Evolutionary conservation across 2,888 invertebrate species (phyloP), one percentile per base, ranked within the genome.

Genomic region (Galerucella calmariensis): DNA sequence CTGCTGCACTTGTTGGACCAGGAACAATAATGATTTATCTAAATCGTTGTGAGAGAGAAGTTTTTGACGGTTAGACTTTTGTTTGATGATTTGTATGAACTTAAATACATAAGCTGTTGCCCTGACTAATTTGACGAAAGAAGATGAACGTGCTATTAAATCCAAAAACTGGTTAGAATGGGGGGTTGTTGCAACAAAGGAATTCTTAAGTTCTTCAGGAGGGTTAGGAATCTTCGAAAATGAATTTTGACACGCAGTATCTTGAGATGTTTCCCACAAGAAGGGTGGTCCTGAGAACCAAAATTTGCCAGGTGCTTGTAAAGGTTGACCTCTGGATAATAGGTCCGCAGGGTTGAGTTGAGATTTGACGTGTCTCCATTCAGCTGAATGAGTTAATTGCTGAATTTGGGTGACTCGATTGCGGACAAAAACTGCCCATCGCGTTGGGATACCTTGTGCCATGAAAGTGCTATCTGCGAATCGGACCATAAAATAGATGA

Each of bases 161-260:
- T 56, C 16, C 12, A 56, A n/a, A 56, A 56, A 56, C 4, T n/a
- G 12, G 12, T 16, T 16, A n/a, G 9, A 5, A 14, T 16, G 16
- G n/a, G 56, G n/a, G 14, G 12, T 56, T 0, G n/a, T 56, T 12
- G 16, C 5, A 56, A 16, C 4, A 5, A 56, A n/a, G 56, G 56
- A 56, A 20, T 20, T 56, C 5, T 56, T 56, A 5, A 3, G 1
- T 56, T 56, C 56, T 56, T 56, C 56, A 56, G 56, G 56, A n/a
- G 56, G 56, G n/a, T 1, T 56, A n/a, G n/a, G 5, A 2, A 56
- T n/a, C 2, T 12, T 56, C 3, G n/a, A 56, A 56, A 56, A 56
- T 56, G 56, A 56, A 56, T 56, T n/a, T n/a, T 56, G 56, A 56
- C n/a, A n/a, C 10, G 56, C 56, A 56, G n/a, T 56, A n/a, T 56